Evolutionary conservation across 1,140 invertebrate species (phyloP).

Genomic region (Mycetomoellerius zeteki): DNA sequence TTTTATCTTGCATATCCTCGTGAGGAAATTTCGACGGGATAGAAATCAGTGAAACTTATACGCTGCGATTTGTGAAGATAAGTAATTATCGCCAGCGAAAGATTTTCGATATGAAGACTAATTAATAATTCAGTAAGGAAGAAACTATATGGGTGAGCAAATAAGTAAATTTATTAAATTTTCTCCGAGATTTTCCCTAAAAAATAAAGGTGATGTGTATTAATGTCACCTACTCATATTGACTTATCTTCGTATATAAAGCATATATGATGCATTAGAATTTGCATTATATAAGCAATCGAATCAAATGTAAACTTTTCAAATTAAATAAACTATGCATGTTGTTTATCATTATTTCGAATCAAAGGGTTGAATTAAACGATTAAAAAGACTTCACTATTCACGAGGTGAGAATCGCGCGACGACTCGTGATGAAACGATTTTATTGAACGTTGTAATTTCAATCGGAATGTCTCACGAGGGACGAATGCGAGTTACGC

Average conservation of each 20-base stretch:
- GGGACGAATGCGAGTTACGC: conserved; percentile 56
- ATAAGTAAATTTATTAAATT: too few relatives aligned
- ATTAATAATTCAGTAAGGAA: neutral
- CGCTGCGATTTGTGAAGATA: neutral
- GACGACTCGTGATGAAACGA: conserved; percentile 33
- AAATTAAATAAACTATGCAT: neutral
- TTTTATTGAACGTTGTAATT: conserved; percentile 56
- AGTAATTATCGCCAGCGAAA: conserved; percentile 20
- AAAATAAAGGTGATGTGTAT: too few relatives aligned
- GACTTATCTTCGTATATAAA: neutral
- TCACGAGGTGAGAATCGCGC: neutral
- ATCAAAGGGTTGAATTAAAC: neutral
- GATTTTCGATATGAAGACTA: neutral
- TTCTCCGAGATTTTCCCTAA: too few relatives aligned
- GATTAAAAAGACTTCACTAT: neutral
- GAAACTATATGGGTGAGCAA: neutral
- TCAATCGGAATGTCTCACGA: conserved; percentile 49
- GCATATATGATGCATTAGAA: neutral
- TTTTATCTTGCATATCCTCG: neutral
- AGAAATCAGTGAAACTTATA: conserved; percentile 14
- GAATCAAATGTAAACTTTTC: neutral
- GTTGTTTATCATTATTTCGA: neutral
- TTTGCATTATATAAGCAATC: neutral
- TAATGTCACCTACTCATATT: too few relatives aligned
- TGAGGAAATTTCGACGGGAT: conserved; percentile 26